Evolutionary conservation across 2,113 vertebrate species (phyloP).

Genomic region (Morphnarchus princeps): DNA sequence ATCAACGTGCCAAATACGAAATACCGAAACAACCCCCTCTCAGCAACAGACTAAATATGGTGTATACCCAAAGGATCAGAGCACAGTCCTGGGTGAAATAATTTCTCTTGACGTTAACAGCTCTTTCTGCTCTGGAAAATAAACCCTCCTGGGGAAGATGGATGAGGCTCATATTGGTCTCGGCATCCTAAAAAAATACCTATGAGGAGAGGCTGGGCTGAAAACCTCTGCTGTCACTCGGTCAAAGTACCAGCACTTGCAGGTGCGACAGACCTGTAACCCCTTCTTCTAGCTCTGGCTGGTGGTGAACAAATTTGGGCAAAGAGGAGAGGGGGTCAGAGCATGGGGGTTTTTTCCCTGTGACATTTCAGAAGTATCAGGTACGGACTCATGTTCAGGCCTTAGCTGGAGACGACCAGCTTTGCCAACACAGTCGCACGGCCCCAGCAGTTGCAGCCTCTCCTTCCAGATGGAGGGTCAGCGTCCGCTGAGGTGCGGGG

Average conservation of each 20-base stretch:
- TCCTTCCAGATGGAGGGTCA: background rate
- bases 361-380: background rate
- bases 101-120: conserved; percentile 52
- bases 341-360: background rate
- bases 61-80: conserved; percentile 67
- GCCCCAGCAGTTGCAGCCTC: background rate
- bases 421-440: background rate
- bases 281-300: background rate
- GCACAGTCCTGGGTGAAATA: conserved; percentile 26
- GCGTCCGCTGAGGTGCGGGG: background rate
- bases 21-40: conserved; percentile 74
- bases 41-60: conserved; percentile 96
- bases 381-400: background rate
- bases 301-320: background rate
- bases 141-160: conserved; percentile 1
- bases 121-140: conserved; percentile 28
- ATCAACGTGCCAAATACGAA: conserved; percentile 77
- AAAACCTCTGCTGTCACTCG: background rate
- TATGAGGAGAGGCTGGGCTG: background rate
- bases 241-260: background rate
- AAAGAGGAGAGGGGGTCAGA: background rate
- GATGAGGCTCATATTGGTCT: background rate
- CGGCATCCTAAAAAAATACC: background rate
- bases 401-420: background rate
- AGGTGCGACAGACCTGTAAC: background rate